Evolutionary conservation across 2,797 vertebrate species (phyloP).

Genomic region (Anolis apletophallus): DNA sequence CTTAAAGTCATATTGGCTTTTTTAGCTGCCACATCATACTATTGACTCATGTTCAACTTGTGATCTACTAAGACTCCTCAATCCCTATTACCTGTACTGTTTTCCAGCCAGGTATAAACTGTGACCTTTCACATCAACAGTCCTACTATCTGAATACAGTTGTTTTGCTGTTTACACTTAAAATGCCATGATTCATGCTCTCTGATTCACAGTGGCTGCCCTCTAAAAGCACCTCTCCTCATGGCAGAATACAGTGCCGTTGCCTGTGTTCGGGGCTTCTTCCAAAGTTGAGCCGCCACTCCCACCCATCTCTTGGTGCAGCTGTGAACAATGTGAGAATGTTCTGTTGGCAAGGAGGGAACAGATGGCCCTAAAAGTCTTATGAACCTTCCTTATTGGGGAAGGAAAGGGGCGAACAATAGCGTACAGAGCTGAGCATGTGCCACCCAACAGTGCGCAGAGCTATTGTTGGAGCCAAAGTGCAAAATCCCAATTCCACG

Average conservation of each 20-base stretch:
- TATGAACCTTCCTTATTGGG: neutral
- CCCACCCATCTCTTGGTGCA: neutral
- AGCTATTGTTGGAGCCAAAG: neutral
- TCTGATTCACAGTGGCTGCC: neutral
- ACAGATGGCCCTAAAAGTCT: slow-evolving; percentile 46
- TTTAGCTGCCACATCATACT: too few relatives aligned
- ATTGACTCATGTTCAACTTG: too few relatives aligned
- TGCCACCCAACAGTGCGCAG: slow-evolving; percentile 50
- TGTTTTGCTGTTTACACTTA: neutral
- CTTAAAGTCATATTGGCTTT: too few relatives aligned
- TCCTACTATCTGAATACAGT: neutral
- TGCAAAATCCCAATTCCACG: slow-evolving; percentile 51
- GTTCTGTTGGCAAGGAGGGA: slow-evolving; percentile 38
- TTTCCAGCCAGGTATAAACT: neutral
- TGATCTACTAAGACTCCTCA: too few relatives aligned
- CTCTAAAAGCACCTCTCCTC: neutral
- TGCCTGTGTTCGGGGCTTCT: too few relatives aligned
- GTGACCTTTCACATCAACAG: neutral
- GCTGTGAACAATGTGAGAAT: slow-evolving; percentile 46
- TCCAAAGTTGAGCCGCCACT: neutral
- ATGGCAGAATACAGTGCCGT: neutral
- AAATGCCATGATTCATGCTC: neutral
- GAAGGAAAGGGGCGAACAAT: neutral
- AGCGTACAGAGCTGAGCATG: fast-evolving
- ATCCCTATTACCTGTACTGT: too few relatives aligned